Conservation (phyloP, 2,113 vertebrate species). For the Neodon shergylaensis region DNA sequence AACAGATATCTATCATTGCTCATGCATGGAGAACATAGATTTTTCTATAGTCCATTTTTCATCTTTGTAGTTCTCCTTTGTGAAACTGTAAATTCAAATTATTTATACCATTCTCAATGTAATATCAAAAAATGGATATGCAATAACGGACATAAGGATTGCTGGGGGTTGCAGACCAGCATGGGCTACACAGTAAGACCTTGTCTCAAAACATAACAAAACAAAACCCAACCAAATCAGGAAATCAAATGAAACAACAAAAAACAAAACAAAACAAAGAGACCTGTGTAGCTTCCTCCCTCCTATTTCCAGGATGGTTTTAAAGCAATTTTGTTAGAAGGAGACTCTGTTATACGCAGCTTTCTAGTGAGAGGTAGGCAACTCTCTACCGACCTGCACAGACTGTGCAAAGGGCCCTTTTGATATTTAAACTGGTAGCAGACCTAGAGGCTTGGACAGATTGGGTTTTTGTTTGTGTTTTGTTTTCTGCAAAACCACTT, state of each 20-base stretch:
- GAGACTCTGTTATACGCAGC: background rate
- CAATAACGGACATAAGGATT: background rate
- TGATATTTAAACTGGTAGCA: constrained; percentile 1
- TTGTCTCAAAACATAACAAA: background rate
- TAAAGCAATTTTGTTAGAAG: background rate
- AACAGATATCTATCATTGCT: background rate
- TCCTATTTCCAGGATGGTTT: background rate
- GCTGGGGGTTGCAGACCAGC: background rate
- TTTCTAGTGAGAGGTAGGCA: background rate
- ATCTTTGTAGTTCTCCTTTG: background rate
- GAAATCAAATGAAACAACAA: background rate
- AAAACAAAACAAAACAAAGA: no score
- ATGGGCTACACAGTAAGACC: background rate
- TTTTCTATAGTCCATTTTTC: background rate
- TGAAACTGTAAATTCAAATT: background rate
- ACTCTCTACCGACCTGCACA: background rate
- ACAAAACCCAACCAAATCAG: background rate
- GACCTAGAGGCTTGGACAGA: background rate
- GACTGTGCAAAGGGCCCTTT: background rate
- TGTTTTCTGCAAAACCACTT: constrained; percentile 11
- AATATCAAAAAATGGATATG: background rate
- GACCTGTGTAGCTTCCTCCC: background rate
- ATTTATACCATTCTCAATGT: background rate
- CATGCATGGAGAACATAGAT: background rate
- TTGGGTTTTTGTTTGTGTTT: background rate